phyloP scores from a whole-genome alignment of 2,888 invertebrate species.

The Drosophila meridiana region DNA sequence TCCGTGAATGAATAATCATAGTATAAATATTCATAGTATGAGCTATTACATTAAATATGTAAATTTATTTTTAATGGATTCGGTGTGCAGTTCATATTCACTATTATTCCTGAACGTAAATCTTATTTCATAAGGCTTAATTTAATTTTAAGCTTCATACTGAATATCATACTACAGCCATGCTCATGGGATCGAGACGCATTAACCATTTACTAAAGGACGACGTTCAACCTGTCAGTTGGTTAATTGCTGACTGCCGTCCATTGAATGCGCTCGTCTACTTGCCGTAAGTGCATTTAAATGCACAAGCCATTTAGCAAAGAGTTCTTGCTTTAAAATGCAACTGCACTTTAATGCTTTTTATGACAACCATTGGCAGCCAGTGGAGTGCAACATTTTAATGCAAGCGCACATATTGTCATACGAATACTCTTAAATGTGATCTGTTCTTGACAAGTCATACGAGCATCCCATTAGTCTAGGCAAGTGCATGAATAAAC shows the following conservation, averaged over 20 bases:
- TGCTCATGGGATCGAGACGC: not conserved
- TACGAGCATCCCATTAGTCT: constrained; percentile 1
- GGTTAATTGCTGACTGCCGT: constrained; percentile 34
- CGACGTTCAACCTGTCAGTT: constrained; percentile 10
- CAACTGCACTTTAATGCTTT: constrained; percentile 37
- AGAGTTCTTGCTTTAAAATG: constrained; percentile 54
- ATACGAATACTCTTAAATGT: not conserved
- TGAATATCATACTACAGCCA: not conserved
- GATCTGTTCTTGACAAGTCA: constrained; percentile 9
- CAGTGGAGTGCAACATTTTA: constrained; percentile 42
- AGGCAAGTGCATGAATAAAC: not conserved
- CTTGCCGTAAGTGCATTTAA: constrained; percentile 64
- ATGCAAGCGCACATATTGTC: constrained; percentile 34
- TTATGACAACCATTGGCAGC: constrained; percentile 44
- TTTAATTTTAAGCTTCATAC: not conserved
- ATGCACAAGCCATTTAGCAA: constrained; percentile 56
- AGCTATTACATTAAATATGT: too few species aligned
- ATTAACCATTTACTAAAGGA: not conserved
- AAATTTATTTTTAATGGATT: too few species aligned
- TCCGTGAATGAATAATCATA: too few species aligned
- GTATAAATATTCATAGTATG: too few species aligned
- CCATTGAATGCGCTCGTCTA: constrained; percentile 22
- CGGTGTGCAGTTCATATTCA: not conserved
- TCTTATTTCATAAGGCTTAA: not conserved
- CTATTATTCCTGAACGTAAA: not conserved